Conservation (phyloP, 37 sponge, comb jelly and placozoan genomes). For the Spongia lamella region DNA sequence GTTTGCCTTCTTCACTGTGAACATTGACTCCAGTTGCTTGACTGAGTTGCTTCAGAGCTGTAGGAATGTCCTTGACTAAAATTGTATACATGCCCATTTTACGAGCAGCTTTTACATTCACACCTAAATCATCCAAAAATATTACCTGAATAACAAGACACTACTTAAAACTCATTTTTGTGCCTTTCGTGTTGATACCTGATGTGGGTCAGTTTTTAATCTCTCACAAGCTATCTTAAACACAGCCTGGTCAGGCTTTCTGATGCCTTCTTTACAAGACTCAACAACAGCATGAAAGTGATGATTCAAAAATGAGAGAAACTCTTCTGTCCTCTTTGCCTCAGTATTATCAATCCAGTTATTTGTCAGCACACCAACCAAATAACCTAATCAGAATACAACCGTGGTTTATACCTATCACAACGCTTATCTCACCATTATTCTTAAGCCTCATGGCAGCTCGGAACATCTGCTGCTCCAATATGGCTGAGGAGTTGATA, state of each 20-base stretch:
- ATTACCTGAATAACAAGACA: slow-evolving; percentile 19
- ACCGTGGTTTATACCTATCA: background rate
- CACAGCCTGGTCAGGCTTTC: slow-evolving; percentile 44
- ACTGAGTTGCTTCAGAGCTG: slow-evolving; percentile 31
- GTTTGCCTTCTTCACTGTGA: no score
- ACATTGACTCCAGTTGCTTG: no score
- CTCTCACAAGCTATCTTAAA: slow-evolving; percentile 42
- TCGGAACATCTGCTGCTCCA: slow-evolving; percentile 25
- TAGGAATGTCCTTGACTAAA: slow-evolving; percentile 14
- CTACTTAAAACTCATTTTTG: no score
- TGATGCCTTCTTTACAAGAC: slow-evolving; percentile 46
- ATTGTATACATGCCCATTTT: slow-evolving; percentile 46
- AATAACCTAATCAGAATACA: slow-evolving; percentile 18
- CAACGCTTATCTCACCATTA: slow-evolving; percentile 17
- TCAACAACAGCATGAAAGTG: slow-evolving; percentile 42
- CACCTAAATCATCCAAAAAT: slow-evolving; percentile 61
- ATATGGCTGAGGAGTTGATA: background rate
- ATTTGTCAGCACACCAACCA: slow-evolving; percentile 47
- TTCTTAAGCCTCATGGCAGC: slow-evolving; percentile 11
- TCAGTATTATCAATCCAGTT: slow-evolving; percentile 61
- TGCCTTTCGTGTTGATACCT: slow-evolving; percentile 15
- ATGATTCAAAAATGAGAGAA: background rate
- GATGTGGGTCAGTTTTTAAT: slow-evolving; percentile 27
- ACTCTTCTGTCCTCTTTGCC: background rate
- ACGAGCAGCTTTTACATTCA: slow-evolving; percentile 47